A percentile compares a stretch with the other conserved stretches of the same genome.
These are phyloP conservation scores for Anniella stebbinsi DNA, from an alignment of 2,797 vertebrate genomes.

Conservation along the genomic window DNA sequence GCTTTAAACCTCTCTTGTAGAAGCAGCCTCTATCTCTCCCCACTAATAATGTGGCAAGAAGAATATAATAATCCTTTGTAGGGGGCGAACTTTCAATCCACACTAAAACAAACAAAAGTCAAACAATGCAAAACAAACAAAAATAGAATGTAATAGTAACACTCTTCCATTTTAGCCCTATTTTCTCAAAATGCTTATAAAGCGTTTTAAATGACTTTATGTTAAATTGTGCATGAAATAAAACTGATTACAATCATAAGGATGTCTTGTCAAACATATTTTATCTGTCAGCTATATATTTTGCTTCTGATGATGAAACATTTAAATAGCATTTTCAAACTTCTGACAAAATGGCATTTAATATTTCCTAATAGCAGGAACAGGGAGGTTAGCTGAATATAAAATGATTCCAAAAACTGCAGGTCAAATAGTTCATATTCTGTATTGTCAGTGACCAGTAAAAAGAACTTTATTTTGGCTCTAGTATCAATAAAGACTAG, in stretches of 20 bases:
- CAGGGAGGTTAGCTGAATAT: rapidly evolving
- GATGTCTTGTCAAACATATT: neutral
- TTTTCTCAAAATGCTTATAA: constrained; percentile 1
- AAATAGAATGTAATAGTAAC: neutral
- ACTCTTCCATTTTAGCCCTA: neutral
- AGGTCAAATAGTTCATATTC: neutral
- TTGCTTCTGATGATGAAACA: neutral
- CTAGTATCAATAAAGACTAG: neutral
- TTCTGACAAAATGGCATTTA: neutral
- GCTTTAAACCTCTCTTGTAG: too few species aligned
- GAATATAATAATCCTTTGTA: neutral
- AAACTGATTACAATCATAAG: constrained; percentile 37
- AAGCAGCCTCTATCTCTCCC: too few species aligned
- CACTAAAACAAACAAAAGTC: neutral
- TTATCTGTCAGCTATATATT: neutral
- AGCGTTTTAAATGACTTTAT: constrained; percentile 30
- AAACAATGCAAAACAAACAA: neutral
- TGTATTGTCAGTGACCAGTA: neutral
- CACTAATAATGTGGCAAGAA: neutral
- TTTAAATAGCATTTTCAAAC: constrained; percentile 14
- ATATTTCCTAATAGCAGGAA: constrained; percentile 3
- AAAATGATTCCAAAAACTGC: neutral
- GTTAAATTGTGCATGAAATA: neutral
- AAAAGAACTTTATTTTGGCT: neutral
- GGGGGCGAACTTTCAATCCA: neutral